A percentile compares a stretch with the other conserved stretches of the same genome.
phyloP scores from a whole-genome alignment of 2,113 vertebrate species.

The Rattus rattus region DNA sequence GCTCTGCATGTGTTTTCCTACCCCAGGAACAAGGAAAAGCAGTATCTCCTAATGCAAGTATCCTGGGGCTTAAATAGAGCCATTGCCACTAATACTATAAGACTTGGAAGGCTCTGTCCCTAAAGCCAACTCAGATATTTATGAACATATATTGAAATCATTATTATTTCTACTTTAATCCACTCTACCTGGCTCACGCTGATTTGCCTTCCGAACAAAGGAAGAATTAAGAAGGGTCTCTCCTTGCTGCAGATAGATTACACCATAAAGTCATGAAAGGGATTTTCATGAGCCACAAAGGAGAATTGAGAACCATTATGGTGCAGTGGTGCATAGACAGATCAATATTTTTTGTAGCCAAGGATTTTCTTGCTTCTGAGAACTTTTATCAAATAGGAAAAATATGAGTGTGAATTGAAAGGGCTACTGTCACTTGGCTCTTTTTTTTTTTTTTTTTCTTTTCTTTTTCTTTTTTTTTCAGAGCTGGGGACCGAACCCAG shows the following conservation, averaged over 20 bases:
- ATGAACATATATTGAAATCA: background rate
- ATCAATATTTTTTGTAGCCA: background rate
- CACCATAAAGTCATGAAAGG: background rate
- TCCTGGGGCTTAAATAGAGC: background rate
- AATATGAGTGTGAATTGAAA: conserved; percentile 35
- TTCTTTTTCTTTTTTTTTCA: too few relatives aligned
- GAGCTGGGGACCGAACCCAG: too few relatives aligned
- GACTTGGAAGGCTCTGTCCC: background rate
- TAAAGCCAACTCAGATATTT: background rate
- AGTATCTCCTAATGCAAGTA: background rate
- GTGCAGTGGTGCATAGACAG: background rate
- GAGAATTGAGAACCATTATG: background rate
- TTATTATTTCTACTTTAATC: background rate
- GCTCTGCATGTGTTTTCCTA: background rate
- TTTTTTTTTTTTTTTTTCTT: too few relatives aligned
- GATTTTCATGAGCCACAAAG: background rate
- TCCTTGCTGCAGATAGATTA: background rate
- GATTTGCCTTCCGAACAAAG: conserved; percentile 36
- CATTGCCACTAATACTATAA: background rate
- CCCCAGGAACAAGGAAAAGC: background rate
- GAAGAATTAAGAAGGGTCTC: background rate
- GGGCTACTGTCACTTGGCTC: background rate
- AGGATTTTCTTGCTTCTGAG: conserved; percentile 17
- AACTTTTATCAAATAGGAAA: conserved; percentile 51
- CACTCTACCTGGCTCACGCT: background rate